phyloP scores from a whole-genome alignment of 2,888 invertebrate genomes.

The Gymnocheta viridis region DNA sequence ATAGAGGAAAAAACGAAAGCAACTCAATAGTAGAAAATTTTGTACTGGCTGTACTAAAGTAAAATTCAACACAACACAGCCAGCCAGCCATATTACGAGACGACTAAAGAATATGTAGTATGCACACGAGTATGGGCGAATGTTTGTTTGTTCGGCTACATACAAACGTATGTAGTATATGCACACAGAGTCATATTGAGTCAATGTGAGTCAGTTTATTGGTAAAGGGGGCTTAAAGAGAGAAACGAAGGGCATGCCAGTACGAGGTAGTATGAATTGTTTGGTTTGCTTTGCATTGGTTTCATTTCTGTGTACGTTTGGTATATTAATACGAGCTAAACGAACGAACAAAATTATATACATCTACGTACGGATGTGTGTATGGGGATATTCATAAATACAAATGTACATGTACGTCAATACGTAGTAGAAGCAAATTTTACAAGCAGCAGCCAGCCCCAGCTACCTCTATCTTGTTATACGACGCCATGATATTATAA shows the following conservation, averaged over 20 bases:
- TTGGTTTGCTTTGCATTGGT: conserved; percentile 50
- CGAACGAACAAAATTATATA: conserved; percentile 55
- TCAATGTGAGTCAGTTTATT: conserved; percentile 21
- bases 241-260: conserved; percentile 41
- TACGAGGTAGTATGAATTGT: conserved; percentile 33
- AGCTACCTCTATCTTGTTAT: conserved; percentile 51
- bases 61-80: conserved; percentile 41
- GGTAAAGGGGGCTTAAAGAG: conserved; percentile 40
- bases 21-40: conserved; percentile 58
- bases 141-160: conserved; percentile 11
- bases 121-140: conserved; percentile 3
- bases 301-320: conserved; percentile 26
- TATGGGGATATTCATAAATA: conserved; percentile 2
- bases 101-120: conserved; percentile 16
- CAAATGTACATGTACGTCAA: conserved; percentile 43
- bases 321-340: conserved; percentile 56
- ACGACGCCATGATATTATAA: conserved; percentile 61
- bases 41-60: conserved; percentile 69
- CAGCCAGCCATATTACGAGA: conserved; percentile 38
- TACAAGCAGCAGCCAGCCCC: conserved; percentile 58
- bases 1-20: conserved; percentile 35
- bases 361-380: conserved; percentile 9
- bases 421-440: conserved; percentile 52
- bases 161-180: conserved; percentile 5
- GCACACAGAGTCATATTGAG: background rate